phyloP scores from a whole-genome alignment of 2,797 vertebrate genomes.

The Anableps anableps region DNA sequence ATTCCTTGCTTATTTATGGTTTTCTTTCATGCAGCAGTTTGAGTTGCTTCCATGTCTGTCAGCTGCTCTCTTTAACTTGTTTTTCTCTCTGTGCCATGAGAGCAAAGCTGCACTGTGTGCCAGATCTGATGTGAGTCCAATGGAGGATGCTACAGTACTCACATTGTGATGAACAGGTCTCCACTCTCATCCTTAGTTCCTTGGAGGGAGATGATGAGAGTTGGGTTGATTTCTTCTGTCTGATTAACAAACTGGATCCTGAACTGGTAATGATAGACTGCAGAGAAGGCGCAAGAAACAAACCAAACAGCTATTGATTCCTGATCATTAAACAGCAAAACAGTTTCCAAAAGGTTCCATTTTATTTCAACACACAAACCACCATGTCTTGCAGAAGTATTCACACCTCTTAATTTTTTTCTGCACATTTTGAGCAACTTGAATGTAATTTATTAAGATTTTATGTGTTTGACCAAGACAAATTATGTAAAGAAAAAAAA shows the following conservation, averaged over 20 bases:
- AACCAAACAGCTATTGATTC: background rate
- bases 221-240: conserved; percentile 76
- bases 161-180: conserved; percentile 85
- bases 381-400: background rate
- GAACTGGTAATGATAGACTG: conserved; percentile 95
- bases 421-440: background rate
- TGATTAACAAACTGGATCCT: conserved; percentile 89
- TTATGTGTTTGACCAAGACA: background rate
- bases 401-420: background rate
- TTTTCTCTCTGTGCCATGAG: conserved; percentile 28
- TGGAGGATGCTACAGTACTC: conserved; percentile 72
- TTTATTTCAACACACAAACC: too few species aligned
- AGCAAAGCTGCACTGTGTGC: conserved; percentile 43
- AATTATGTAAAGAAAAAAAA: too few species aligned
- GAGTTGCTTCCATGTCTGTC: conserved; percentile 60
- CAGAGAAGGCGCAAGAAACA: conserved; percentile 12
- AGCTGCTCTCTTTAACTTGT: conserved; percentile 28
- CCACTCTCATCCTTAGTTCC: conserved; percentile 87
- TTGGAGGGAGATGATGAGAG: conserved; percentile 84
- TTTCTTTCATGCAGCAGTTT: conserved; percentile 59
- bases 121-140: conserved; percentile 27
- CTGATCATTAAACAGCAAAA: conserved; percentile 4
- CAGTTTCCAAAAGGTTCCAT: background rate
- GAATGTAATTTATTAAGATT: too few species aligned
- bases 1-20: conserved; percentile 61